Percentiles rank a stretch among this genome's conserved stretches.
phyloP scores from a whole-genome alignment of 2,113 vertebrate species.

The Cynoglossus semilaevis region DNA sequence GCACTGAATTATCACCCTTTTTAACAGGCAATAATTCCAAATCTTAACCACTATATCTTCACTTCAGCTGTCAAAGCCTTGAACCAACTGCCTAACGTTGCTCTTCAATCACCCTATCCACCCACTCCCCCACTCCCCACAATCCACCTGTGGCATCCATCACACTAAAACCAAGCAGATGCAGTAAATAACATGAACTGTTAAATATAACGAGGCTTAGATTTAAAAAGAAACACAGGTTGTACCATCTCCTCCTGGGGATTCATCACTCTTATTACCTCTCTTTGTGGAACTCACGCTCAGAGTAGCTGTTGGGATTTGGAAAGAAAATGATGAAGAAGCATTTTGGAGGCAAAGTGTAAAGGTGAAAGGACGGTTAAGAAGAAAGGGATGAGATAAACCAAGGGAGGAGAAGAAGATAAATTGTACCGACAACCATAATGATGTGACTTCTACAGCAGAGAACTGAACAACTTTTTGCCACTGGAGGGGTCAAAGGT shows the following conservation, averaged over 20 bases:
- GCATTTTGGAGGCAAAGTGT: slow-evolving; percentile 19
- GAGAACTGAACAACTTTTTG: slow-evolving; percentile 27
- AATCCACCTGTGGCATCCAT: slow-evolving; percentile 8
- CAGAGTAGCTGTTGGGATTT: neutral
- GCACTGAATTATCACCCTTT: too few species aligned
- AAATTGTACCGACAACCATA: slow-evolving; percentile 20
- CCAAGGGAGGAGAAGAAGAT: slow-evolving; percentile 29
- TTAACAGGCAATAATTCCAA: too few species aligned
- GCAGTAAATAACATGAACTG: slow-evolving; percentile 38
- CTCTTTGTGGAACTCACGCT: neutral
- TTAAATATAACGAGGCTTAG: too few species aligned
- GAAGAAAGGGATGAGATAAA: slow-evolving; percentile 25
- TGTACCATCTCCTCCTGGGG: slow-evolving; percentile 10
- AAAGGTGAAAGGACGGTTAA: slow-evolving; percentile 39
- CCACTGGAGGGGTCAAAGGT: slow-evolving; percentile 43
- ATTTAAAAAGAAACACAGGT: too few species aligned
- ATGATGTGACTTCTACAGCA: slow-evolving; percentile 23
- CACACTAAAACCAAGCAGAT: slow-evolving; percentile 13
- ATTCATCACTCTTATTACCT: neutral
- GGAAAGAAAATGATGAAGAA: neutral
- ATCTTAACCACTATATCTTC: too few species aligned
- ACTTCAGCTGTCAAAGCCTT: neutral
- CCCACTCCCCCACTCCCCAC: neutral
- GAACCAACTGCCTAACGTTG: neutral
- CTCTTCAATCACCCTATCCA: too few species aligned